Evolutionary conservation across 2,797 vertebrate species (phyloP), one percentile per base, ranked within the genome.

Genomic region (Epinephelus coioides): DNA sequence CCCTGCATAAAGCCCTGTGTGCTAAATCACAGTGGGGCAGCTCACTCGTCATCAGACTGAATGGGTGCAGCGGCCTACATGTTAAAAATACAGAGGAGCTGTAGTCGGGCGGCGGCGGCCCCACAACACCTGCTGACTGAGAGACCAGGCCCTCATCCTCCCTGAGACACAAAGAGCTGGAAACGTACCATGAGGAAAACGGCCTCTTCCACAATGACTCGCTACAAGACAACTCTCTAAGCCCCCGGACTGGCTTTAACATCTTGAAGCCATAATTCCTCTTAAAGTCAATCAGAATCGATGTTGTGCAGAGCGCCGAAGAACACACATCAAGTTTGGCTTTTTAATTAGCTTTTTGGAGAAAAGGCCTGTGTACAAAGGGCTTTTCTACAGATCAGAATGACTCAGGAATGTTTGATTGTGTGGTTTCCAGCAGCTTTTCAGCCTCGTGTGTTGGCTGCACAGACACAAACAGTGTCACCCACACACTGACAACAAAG

Each of bases 41-140:
- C 78, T 74, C 66, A 79, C 79, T 80, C 70, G 62, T 87, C 88
- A 87, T 79, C 68, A 71, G 86, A 90, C 86, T 86, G 87, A 90
- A 92, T 84, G 83, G 81, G 87, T 86, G 81, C 91, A 90, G 79
- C 87, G 92, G 82, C 91, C 93, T 91, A 93, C 78, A 93, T 93
- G 87, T 90, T 94, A 91, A 91, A 94, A 94, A 94, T 94, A 94
- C 79, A 84, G 71, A 78, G 30, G 27, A 63, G 71, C 73, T 73
- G 50, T 76, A 69, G 65, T 25, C 17, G 43, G 54, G 43, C 75
- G 56, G 27, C 19, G 7, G 9, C 57, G 30, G 14, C 73, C 59
- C 67, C 46, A 38, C 71, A 85, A 86, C 90, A 92, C 88, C 92
- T 93, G 90, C 85, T 76, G 70, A 79, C 59, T 27, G 68, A 34